Percentiles rank a stretch among this genome's conserved stretches.
These are phyloP conservation scores for Macropus fuliginosus DNA, from an alignment of 2,797 vertebrate species.

Conservation along the genomic window DNA sequence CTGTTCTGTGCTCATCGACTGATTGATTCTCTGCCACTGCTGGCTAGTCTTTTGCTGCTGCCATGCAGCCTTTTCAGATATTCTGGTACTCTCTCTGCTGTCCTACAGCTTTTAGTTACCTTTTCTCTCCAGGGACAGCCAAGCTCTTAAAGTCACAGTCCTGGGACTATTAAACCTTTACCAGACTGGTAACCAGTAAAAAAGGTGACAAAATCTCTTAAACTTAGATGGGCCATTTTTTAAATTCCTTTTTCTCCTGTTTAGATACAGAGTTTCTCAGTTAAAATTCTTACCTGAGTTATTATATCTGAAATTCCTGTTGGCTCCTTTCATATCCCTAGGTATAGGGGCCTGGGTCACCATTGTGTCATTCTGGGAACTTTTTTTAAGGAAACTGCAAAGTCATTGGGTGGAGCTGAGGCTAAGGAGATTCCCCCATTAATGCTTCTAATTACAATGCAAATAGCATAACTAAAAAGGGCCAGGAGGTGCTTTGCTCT, in stretches of 20 bases:
- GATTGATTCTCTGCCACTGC: not conserved
- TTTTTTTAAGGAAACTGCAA: not conserved
- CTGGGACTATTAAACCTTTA: not conserved
- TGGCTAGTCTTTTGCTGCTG: not conserved
- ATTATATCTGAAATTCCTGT: not conserved
- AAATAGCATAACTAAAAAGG: not conserved
- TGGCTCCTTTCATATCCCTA: not conserved
- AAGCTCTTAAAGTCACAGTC: not conserved
- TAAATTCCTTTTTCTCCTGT: not conserved
- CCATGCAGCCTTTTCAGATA: not conserved
- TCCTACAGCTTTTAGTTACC: not conserved
- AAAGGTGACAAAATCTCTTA: not conserved
- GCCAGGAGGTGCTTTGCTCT: not conserved
- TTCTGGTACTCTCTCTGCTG: not conserved
- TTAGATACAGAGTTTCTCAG: not conserved
- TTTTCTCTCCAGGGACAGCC: not conserved
- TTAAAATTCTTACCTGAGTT: not conserved
- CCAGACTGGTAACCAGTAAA: not conserved
- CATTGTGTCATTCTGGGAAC: not conserved
- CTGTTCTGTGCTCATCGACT: not conserved
- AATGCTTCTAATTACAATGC: not conserved
- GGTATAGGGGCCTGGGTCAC: not conserved
- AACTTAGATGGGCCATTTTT: not conserved
- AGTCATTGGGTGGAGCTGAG: not conserved
- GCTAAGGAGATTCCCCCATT: not conserved